A percentile compares a stretch with the other conserved stretches of the same genome.
These are phyloP conservation scores for Busseola fusca DNA, from an alignment of 2,888 invertebrate species.

Conservation along the genomic window DNA sequence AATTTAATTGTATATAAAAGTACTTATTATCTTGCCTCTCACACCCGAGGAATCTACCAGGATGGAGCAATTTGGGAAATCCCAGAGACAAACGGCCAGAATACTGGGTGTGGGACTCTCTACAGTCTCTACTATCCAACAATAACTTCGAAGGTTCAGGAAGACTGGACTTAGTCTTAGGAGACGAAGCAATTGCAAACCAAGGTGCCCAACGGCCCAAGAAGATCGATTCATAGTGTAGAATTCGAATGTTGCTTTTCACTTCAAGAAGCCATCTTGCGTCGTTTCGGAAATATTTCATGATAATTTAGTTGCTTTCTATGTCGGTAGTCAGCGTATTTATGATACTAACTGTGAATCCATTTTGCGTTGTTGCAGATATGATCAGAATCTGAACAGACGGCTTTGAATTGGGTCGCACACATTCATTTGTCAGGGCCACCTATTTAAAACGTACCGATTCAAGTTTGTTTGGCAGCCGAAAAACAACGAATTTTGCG, in stretches of 20 bases:
- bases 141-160: not conserved
- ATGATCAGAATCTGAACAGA: slow-evolving; percentile 15
- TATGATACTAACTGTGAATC: slow-evolving; percentile 7
- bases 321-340: not conserved
- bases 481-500: not conserved
- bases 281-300: not conserved
- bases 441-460: slow-evolving; percentile 16
- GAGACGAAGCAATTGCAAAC: not conserved
- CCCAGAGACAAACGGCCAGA: not conserved
- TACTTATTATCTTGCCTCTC: not conserved
- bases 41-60: not conserved
- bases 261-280: not conserved
- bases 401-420: slow-evolving; percentile 7
- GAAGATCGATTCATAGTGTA: not conserved
- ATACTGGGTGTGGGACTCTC: not conserved
- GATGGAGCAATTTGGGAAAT: not conserved
- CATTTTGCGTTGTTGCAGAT: not conserved
- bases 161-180: not conserved
- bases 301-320: not conserved
- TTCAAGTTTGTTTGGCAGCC: slow-evolving; percentile 1
- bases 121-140: not conserved
- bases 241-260: not conserved
- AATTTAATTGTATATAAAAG: not conserved
- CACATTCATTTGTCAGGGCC: slow-evolving; percentile 7
- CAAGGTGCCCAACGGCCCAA: not conserved